phyloP scores from a whole-genome alignment of 2,888 invertebrate genomes.

The Biston stratarius region DNA sequence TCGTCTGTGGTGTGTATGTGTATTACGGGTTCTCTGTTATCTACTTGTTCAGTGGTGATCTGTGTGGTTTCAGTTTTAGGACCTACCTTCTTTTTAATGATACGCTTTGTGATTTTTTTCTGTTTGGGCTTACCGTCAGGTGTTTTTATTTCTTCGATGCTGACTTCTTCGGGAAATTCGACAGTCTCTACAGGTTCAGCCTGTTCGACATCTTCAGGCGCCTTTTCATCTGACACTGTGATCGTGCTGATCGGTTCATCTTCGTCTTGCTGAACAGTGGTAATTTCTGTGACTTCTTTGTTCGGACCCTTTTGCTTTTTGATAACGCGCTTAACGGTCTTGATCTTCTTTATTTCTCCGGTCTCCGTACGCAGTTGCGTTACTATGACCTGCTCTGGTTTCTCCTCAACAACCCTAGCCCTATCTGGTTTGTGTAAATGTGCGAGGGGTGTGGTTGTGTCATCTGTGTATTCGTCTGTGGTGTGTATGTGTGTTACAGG shows the following conservation, averaged over 20 bases:
- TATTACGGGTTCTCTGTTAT: slow-evolving; percentile 57
- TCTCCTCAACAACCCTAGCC: slow-evolving; percentile 60
- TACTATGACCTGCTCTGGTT: slow-evolving; percentile 32
- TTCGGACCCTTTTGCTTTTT: slow-evolving; percentile 63
- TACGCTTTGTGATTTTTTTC: slow-evolving; percentile 62
- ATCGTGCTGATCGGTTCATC: slow-evolving; percentile 61
- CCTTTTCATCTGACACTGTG: slow-evolving; percentile 44
- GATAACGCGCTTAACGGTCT: slow-evolving; percentile 50
- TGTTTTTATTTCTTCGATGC: slow-evolving; percentile 51
- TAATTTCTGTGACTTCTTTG: slow-evolving; percentile 69
- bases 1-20: slow-evolving; percentile 54
- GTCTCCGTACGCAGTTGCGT: slow-evolving; percentile 54
- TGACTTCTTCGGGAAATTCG: slow-evolving; percentile 65
- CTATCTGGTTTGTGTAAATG: slow-evolving; percentile 50
- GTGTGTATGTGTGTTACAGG: slow-evolving; percentile 44
- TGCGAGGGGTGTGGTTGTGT: slow-evolving; percentile 47
- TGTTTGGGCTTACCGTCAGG: slow-evolving; percentile 60
- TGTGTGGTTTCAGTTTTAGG: slow-evolving; percentile 55
- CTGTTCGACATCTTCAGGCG: slow-evolving; percentile 46
- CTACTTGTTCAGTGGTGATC: slow-evolving; percentile 56
- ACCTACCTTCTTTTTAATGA: slow-evolving; percentile 70
- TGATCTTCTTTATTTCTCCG: slow-evolving; percentile 58
- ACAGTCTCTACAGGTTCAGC: slow-evolving; percentile 51
- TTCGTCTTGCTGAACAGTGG: slow-evolving; percentile 72
- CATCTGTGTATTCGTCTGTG: slow-evolving; percentile 61